Conservation (phyloP, 2,797 vertebrate species). For the Podargus strigoides region DNA sequence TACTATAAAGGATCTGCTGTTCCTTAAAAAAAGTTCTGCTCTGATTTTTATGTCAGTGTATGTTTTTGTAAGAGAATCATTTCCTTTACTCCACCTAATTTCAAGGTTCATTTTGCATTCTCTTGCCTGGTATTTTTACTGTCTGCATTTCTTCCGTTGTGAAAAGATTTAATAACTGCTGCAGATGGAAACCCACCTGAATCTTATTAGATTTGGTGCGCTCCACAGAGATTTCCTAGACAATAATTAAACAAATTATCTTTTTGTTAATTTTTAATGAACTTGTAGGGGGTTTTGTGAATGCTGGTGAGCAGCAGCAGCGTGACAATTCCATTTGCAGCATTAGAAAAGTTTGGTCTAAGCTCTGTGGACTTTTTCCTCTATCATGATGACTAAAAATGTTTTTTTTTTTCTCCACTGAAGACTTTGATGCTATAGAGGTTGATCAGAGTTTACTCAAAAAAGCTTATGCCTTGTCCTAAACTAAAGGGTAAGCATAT, state of each 20-base stretch:
- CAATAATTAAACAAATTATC: not conserved
- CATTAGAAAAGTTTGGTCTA: not conserved
- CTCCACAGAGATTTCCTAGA: not conserved
- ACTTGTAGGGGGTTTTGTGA: not conserved
- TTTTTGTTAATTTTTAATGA: not conserved
- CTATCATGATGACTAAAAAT: not conserved
- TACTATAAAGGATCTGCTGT: not conserved
- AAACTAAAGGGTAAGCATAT: not conserved
- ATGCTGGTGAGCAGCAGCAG: not conserved
- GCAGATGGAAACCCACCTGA: not conserved
- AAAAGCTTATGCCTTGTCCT: not conserved
- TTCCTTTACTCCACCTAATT: not conserved
- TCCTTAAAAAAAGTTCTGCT: not conserved
- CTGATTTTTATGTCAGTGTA: not conserved
- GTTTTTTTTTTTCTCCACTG: not conserved
- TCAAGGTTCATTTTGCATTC: not conserved
- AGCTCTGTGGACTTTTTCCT: not conserved
- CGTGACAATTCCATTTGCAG: not conserved
- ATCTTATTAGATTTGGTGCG: not conserved
- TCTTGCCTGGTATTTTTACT: not conserved
- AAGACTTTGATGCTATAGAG: not conserved
- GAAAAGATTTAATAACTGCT: not conserved
- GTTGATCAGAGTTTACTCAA: not conserved
- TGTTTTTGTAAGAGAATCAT: not conserved
- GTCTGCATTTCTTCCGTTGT: not conserved